A percentile compares a stretch with the other conserved stretches of the same genome.
These are phyloP conservation scores for Botia almorhae DNA, from an alignment of 2,797 vertebrate genomes.

Conservation along the genomic window DNA sequence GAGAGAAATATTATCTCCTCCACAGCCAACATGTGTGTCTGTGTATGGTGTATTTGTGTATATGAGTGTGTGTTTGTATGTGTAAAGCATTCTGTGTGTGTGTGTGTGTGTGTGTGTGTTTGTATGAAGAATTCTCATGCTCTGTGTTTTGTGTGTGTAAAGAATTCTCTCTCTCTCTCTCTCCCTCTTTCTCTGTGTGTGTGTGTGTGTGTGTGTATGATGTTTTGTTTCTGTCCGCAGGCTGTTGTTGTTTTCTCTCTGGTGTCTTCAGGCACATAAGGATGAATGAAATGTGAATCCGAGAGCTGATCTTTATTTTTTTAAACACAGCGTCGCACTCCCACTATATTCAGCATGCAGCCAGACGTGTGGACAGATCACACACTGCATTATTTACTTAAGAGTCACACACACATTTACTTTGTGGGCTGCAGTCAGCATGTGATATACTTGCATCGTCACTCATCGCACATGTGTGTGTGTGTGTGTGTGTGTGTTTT, in stretches of 20 bases:
- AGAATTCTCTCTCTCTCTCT: too few relatives aligned
- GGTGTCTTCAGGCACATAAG: constrained; percentile 4
- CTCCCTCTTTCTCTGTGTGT: too few relatives aligned
- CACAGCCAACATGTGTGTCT: too few relatives aligned
- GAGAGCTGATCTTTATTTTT: not conserved
- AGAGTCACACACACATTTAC: not conserved
- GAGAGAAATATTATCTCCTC: not conserved
- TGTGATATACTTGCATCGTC: constrained; percentile 7
- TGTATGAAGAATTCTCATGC: too few relatives aligned
- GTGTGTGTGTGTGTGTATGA: not conserved
- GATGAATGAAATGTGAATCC: constrained; percentile 4
- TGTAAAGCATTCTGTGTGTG: too few relatives aligned
- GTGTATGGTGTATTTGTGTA: not conserved
- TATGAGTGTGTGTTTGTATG: not conserved
- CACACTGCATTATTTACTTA: constrained; percentile 4
- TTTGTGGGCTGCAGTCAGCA: not conserved
- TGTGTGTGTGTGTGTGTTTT: not conserved
- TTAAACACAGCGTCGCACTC: not conserved
- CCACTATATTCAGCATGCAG: not conserved
- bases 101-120: too few relatives aligned
- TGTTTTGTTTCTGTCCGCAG: constrained; percentile 23
- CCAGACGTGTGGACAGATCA: constrained; percentile 3
- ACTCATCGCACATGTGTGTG: too few relatives aligned
- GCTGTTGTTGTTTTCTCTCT: constrained; percentile 47
- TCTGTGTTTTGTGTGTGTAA: too few relatives aligned